These are phyloP conservation scores for Falco peregrinus DNA, from an alignment of 2,797 vertebrate genomes.

Conservation along the genomic window DNA sequence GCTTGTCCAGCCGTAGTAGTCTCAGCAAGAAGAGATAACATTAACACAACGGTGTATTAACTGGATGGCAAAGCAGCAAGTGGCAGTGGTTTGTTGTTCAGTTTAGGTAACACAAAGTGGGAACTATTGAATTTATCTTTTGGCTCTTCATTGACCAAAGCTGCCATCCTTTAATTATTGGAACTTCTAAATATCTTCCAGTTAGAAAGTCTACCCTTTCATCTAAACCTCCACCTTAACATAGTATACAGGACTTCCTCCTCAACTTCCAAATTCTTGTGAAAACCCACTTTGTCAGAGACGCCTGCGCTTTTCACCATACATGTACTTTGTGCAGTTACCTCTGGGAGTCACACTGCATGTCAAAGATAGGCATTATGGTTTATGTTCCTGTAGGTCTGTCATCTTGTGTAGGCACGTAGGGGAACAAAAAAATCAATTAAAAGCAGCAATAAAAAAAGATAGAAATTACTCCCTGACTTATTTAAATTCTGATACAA, in stretches of 20 bases:
- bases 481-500: not conserved
- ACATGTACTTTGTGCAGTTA: accelerated
- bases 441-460: not conserved
- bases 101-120: not conserved
- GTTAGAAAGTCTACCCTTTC: not conserved
- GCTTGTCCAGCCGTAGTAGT: no score
- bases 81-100: not conserved
- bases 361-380: not conserved
- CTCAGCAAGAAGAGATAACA: not conserved
- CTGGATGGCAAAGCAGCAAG: not conserved
- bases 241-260: not conserved
- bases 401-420: not conserved
- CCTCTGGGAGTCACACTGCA: not conserved
- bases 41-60: not conserved
- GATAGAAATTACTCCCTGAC: not conserved
- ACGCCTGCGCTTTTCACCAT: not conserved
- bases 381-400: not conserved
- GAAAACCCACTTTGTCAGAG: not conserved
- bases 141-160: not conserved
- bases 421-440: not conserved
- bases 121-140: not conserved
- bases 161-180: not conserved
- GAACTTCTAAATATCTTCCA: not conserved
- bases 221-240: not conserved
- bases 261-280: not conserved